These are phyloP conservation scores for Montipora capitata DNA, from an alignment of 92 coral and sea anemone genomes.

Conservation along the genomic window DNA sequence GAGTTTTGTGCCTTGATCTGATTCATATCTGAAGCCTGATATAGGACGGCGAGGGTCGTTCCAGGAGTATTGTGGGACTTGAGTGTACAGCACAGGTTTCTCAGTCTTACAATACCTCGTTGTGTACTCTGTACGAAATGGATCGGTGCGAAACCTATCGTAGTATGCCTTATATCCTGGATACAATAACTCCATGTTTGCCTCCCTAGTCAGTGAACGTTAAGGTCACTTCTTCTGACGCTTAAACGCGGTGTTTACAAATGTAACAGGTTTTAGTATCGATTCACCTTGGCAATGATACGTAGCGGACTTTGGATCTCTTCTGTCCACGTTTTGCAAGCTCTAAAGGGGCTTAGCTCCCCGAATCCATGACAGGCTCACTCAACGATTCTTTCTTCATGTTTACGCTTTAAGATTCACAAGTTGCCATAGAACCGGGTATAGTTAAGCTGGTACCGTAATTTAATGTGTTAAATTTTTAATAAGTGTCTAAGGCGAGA, in stretches of 20 bases:
- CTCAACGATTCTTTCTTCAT: not conserved
- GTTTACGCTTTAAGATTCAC: not conserved
- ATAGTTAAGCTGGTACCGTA: not conserved
- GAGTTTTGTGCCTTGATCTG: conserved; percentile 36
- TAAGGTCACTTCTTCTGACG: too few species aligned
- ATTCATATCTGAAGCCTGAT: conserved; percentile 19
- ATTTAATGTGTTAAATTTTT: conserved; percentile 28
- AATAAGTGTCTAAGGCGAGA: conserved; percentile 28
- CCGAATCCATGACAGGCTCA: not conserved
- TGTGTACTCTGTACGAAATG: conserved; percentile 78
- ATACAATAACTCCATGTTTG: conserved; percentile 28
- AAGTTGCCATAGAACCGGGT: conserved; percentile 30
- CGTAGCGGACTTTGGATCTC: not conserved
- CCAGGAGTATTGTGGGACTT: conserved; percentile 80
- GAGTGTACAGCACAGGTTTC: conserved; percentile 66
- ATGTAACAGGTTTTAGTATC: too few species aligned
- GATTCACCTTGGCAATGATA: too few species aligned
- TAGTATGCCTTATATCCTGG: conserved; percentile 49
- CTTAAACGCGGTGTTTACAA: too few species aligned
- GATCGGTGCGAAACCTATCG: conserved; percentile 8
- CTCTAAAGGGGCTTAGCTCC: not conserved
- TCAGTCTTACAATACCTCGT: conserved; percentile 69
- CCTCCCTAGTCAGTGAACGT: not conserved
- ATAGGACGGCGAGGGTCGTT: conserved; percentile 71
- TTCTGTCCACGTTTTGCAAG: not conserved